phyloP scores from a whole-genome alignment of 2,888 invertebrate species.

The Acleris cristana region DNA sequence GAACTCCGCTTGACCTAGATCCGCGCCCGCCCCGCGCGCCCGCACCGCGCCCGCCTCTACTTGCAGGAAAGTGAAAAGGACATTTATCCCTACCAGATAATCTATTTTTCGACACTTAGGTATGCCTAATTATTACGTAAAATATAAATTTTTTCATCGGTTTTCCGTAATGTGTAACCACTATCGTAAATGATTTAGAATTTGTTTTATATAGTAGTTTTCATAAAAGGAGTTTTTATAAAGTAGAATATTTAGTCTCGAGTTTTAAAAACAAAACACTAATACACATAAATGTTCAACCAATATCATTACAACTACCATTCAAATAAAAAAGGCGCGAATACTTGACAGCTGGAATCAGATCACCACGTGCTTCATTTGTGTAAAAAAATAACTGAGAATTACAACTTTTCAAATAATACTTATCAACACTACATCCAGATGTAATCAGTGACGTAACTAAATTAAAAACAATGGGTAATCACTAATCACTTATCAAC shows the following conservation, averaged over 20 bases:
- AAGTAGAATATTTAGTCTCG: too few relatives aligned
- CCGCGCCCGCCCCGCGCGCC: constrained; percentile 49
- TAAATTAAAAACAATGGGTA: constrained; percentile 5
- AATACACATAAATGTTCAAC: not conserved
- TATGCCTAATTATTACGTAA: constrained; percentile 4
- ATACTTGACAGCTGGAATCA: constrained; percentile 16
- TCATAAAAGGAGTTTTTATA: too few relatives aligned
- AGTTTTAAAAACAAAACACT: not conserved
- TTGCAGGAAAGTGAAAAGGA: constrained; percentile 78
- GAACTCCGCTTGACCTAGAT: constrained; percentile 83
- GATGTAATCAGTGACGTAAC: constrained; percentile 19
- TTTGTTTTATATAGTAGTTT: too few relatives aligned
- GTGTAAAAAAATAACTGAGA: not conserved
- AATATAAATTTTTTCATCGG: not conserved
- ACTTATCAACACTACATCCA: too few relatives aligned
- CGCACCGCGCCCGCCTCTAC: constrained; percentile 48
- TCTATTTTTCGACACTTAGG: constrained; percentile 29
- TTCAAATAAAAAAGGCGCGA: constrained; percentile 19
- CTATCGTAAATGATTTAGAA: too few relatives aligned
- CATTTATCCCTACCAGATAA: constrained; percentile 52
- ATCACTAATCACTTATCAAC: too few relatives aligned
- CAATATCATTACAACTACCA: too few relatives aligned
- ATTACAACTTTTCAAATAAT: too few relatives aligned
- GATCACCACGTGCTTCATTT: not conserved
- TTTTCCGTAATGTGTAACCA: not conserved